Percentiles rank a stretch among this genome's conserved stretches.
These are phyloP conservation scores for Mycalesis mineus DNA, from an alignment of 2,888 invertebrate species.

Conservation along the genomic window DNA sequence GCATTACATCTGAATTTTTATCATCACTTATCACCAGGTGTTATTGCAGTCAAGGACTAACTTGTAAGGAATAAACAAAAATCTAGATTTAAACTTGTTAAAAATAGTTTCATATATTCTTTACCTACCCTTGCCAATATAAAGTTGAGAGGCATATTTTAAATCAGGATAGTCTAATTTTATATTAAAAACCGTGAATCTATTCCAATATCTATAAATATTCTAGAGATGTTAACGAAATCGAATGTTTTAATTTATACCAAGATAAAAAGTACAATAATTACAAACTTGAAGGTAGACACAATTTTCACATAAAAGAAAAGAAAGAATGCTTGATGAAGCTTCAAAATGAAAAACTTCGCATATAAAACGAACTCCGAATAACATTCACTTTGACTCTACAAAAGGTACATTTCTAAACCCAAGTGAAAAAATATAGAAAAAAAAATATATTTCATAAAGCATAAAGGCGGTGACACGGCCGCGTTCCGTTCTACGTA, in stretches of 20 bases:
- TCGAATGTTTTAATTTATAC: not conserved
- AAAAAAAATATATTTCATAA: conserved; percentile 38
- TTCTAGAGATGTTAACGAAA: not conserved
- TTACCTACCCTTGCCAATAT: no score
- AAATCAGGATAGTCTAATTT: no score
- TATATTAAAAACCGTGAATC: no score
- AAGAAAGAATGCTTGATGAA: conserved; percentile 28
- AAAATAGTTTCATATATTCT: no score
- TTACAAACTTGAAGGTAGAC: conserved; percentile 9
- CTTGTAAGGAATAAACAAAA: no score
- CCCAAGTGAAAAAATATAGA: conserved; percentile 33
- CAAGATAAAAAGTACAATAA: not conserved
- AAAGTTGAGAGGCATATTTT: no score
- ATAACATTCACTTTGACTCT: conserved; percentile 30
- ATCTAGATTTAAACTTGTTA: no score
- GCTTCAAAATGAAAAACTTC: conserved; percentile 25
- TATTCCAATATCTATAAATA: no score
- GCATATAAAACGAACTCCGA: conserved; percentile 25
- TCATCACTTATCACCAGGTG: no score
- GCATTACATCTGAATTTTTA: no score
- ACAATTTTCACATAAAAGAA: conserved; percentile 19
- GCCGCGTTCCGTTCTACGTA: conserved; percentile 58
- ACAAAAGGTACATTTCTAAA: conserved; percentile 37
- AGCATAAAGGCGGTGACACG: conserved; percentile 38
- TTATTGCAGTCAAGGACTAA: no score